These are phyloP conservation scores for Pygoscelis adeliae DNA, from an alignment of 2,113 vertebrate species.

Conservation along the genomic window DNA sequence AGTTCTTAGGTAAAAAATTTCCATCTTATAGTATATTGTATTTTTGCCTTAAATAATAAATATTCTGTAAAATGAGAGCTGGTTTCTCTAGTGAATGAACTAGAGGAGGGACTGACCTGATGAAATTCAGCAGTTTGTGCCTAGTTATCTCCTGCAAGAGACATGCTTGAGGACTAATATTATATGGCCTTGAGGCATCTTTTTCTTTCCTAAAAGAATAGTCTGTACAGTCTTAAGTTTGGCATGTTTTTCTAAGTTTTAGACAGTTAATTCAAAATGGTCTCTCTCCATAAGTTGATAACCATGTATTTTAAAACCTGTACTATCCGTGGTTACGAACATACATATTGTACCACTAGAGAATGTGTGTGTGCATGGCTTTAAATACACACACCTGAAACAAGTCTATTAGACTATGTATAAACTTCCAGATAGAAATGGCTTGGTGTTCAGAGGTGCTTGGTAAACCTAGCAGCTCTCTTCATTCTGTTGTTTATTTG, in stretches of 20 bases:
- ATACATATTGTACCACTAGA: background rate
- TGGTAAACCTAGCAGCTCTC: background rate
- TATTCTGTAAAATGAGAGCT: background rate
- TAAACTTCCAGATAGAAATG: background rate
- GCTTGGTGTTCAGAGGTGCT: background rate
- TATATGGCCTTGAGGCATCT: background rate
- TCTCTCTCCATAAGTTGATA: background rate
- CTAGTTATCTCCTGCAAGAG: background rate
- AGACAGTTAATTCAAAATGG: background rate
- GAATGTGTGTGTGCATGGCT: background rate
- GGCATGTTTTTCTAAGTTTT: background rate
- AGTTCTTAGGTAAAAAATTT: conserved; percentile 88
- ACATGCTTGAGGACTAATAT: background rate
- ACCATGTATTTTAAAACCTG: background rate
- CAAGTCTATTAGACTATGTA: background rate
- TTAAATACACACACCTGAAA: background rate
- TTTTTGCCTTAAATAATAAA: background rate
- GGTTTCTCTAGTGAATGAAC: background rate
- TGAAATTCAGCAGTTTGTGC: background rate
- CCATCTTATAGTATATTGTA: background rate
- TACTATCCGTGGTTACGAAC: background rate
- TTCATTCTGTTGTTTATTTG: background rate
- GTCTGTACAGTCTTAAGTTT: background rate
- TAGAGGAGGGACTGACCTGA: background rate
- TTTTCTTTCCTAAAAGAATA: background rate